Evolutionary conservation across 2,888 invertebrate species (phyloP), one percentile per base, ranked within the genome.

Genomic region (Altica lythri): DNA sequence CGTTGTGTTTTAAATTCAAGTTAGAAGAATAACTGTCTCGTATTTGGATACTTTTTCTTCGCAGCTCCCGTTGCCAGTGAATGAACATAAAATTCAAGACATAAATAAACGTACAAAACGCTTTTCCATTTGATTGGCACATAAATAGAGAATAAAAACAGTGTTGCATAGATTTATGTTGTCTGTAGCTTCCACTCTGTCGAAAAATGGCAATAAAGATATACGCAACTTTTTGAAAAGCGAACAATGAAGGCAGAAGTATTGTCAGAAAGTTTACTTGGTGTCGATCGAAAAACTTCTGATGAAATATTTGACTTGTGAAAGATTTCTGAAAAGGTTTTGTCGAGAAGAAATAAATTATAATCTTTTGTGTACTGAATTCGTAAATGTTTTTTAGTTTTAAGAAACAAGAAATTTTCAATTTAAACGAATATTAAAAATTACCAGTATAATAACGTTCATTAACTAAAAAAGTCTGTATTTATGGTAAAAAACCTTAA

Each of bases 251-350:
- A 32, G 12, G 32, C 19, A 45, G 18, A 19, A n/a, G 19, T 32
- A 45, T 45, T 34, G 45, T 45, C 32, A 45, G 16, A 45, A 45
- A 45, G 19, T 45, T 44, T 32, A 45, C 32, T 32, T 6, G 32
- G 12, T n/a, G n/a, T 45, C 45, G 29, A 45, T 45, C 19, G 45
- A 45, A 45, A 45, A 45, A 45, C 30, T 45, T 45, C 45, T 34
- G 45, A 45, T 45, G 45, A 45, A 45, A 45, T 45, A 45, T 45
- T 45, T 45, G 45, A 45, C 45, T 45, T 45, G 18, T n/a, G 22
- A 45, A 45, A 45, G 45, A 45, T 27, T 42, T 13, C 13, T 9
- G 25, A 38, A 22, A n/a, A 37, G 25, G 25, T 17, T 42, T 25
- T 42, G 42, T 42, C 25, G 13, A 42, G 12, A 12, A 22, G 34